Percentiles rank a stretch among this genome's conserved stretches.
Evolutionary conservation across 2,797 vertebrate species (phyloP).

Genomic region (Tolypeutes matacus): DNA sequence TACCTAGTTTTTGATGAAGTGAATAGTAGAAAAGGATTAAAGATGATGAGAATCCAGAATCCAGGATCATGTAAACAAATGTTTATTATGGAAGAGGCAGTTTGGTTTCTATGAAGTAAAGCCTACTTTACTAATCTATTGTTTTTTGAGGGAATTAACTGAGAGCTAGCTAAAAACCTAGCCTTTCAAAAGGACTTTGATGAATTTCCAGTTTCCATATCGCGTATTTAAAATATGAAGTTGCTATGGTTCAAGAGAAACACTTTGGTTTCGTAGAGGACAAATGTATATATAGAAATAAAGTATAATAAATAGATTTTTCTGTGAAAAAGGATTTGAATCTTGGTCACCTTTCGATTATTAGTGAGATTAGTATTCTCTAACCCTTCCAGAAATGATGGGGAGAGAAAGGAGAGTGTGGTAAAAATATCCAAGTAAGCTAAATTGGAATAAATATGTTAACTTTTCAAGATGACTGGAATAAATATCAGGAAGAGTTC

Average conservation of each 20-base stretch:
- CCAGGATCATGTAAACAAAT: neutral
- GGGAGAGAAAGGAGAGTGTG: neutral
- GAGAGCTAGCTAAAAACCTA: neutral
- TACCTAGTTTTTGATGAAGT: constrained; percentile 12
- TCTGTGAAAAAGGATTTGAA: constrained; percentile 25
- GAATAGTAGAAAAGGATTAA: constrained; percentile 33
- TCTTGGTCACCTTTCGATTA: neutral
- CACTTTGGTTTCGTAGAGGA: neutral
- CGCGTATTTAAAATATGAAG: constrained; percentile 23
- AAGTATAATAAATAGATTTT: constrained; percentile 17
- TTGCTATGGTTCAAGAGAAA: constrained; percentile 59
- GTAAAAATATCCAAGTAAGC: neutral
- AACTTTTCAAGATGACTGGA: neutral
- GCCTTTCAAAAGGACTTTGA: constrained; percentile 21
- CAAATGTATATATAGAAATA: constrained; percentile 34
- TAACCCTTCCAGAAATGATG: constrained; percentile 38
- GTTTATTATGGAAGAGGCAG: neutral
- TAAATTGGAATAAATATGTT: neutral
- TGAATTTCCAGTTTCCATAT: constrained; percentile 14
- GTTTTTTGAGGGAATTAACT: neutral
- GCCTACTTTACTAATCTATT: neutral
- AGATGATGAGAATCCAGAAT: neutral
- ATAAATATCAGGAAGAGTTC: constrained; percentile 32
- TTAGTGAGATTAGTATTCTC: neutral
- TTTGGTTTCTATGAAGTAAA: neutral